Conservation (phyloP, 2,888 invertebrate genomes). For the Acleris literana region DNA sequence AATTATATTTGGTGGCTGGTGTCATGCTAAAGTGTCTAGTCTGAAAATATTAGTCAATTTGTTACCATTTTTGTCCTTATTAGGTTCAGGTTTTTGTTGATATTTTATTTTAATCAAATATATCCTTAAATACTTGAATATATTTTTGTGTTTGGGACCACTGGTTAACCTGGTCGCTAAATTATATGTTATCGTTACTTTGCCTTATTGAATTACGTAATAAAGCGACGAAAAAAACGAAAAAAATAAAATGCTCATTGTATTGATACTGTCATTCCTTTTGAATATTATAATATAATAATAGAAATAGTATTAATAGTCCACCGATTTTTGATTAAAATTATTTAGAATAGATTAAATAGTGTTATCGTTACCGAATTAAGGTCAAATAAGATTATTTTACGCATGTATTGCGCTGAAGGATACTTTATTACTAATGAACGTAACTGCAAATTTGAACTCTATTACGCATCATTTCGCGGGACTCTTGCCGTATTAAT, state of each 20-base stretch:
- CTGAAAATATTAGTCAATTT: conserved; percentile 2
- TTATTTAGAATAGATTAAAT: conserved; percentile 1
- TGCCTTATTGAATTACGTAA: too few species aligned
- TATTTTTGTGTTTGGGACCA: too few species aligned
- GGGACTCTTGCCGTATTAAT: too few species aligned
- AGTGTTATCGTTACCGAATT: conserved; percentile 21
- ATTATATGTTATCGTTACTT: too few species aligned
- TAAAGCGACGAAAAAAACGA: background rate
- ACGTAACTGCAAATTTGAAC: conserved; percentile 16
- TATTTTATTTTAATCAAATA: too few species aligned
- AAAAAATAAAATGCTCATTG: conserved; percentile 20
- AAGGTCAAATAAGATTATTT: conserved; percentile 16
- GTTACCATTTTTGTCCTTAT: conserved; percentile 13
- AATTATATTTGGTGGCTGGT: background rate
- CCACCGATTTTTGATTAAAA: conserved; percentile 20
- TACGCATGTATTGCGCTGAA: conserved; percentile 10
- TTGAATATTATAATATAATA: conserved; percentile 13
- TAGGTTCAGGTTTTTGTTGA: too few species aligned
- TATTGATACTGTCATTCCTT: background rate
- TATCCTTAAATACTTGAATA: too few species aligned
- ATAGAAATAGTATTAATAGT: conserved; percentile 21
- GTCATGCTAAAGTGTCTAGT: conserved; percentile 9
- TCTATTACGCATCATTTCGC: background rate
- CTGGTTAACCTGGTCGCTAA: too few species aligned
- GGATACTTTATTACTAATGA: background rate